Evolutionary conservation across 1,140 invertebrate species (phyloP).

Genomic region (Drosophila sp.): DNA sequence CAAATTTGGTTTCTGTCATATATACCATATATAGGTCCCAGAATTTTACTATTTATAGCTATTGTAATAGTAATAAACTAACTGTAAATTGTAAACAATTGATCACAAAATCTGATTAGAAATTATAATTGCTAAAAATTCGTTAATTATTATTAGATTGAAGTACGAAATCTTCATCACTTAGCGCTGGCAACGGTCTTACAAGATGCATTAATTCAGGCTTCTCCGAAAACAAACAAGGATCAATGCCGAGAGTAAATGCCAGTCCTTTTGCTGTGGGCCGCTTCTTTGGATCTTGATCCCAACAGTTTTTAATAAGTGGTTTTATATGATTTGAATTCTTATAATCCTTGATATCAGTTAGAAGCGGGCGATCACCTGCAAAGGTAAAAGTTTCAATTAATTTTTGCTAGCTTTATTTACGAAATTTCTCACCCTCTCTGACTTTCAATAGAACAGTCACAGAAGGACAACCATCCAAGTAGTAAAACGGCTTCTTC

Average conservation of each 20-base stretch:
- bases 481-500: neutral
- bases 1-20: no score
- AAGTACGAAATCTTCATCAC: neutral
- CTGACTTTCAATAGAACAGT: neutral
- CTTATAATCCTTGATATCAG: neutral
- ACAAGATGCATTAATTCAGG: neutral
- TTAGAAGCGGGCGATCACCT: neutral
- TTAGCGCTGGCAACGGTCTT: neutral
- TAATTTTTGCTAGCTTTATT: neutral
- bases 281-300: neutral
- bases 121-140: no score
- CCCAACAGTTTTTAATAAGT: constrained; percentile 3
- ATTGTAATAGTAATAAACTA: no score
- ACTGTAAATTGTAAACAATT: no score
- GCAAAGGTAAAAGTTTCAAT: neutral
- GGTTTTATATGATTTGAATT: neutral
- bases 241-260: constrained; percentile 1
- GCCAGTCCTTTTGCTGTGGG: neutral
- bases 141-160: no score
- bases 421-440: neutral
- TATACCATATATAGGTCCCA: no score
- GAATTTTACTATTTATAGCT: no score
- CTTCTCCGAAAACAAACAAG: neutral
- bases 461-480: neutral
- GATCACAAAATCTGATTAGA: no score